Percentiles rank a stretch among this genome's conserved stretches.
Evolutionary conservation across 2,797 vertebrate genomes (phyloP).

Genomic region (Pseudomugil tenellus): DNA sequence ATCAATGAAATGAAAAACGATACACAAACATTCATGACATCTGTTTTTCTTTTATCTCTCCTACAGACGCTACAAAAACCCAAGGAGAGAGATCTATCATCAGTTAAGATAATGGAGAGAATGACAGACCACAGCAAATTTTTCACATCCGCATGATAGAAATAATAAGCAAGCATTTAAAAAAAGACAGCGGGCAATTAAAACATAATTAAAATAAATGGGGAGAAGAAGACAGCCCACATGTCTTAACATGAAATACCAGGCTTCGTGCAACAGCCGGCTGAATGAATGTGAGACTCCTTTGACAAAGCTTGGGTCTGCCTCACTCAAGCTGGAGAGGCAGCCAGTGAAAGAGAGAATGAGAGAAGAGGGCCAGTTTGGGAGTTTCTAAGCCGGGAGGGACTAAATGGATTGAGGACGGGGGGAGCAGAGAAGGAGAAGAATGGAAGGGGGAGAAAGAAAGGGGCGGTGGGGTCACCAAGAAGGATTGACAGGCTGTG

Average conservation of each 20-base stretch:
- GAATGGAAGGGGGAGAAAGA: constrained; percentile 77
- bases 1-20: constrained; percentile 70
- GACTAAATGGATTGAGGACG: constrained; percentile 72
- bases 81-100: constrained; percentile 75
- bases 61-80: constrained; percentile 63
- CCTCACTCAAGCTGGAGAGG: constrained; percentile 81
- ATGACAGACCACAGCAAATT: constrained; percentile 71
- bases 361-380: constrained; percentile 51
- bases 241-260: constrained; percentile 76
- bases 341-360: constrained; percentile 66
- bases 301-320: constrained; percentile 79
- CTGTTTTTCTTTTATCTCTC: constrained; percentile 79
- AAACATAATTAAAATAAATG: constrained; percentile 80
- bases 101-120: constrained; percentile 75
- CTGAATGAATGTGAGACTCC: constrained; percentile 74
- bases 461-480: constrained; percentile 74
- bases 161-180: constrained; percentile 81
- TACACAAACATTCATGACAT: constrained; percentile 75
- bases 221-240: constrained; percentile 71
- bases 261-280: constrained; percentile 65
- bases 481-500: constrained; percentile 83
- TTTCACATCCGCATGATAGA: constrained; percentile 77
- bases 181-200: constrained; percentile 75
- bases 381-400: constrained; percentile 65
- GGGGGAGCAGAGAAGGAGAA: constrained; percentile 66